A percentile compares a stretch with the other conserved stretches of the same genome.
phyloP scores from a whole-genome alignment of 1,140 invertebrate genomes.

The Saccostrea cuccullata region DNA sequence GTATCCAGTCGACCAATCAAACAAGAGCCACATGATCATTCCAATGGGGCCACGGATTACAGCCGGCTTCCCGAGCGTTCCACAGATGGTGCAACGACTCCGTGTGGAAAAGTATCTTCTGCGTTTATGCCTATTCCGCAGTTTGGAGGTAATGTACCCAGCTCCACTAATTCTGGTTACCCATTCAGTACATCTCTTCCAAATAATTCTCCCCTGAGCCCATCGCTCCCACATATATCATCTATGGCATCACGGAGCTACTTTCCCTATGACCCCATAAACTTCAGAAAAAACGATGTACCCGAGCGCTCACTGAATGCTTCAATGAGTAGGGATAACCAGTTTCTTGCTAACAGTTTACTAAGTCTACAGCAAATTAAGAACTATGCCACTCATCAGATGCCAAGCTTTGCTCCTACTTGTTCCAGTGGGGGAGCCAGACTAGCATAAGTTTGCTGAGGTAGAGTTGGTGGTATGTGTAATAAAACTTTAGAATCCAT shows the following conservation, averaged over 20 bases:
- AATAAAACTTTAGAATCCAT: slow-evolving; percentile 13
- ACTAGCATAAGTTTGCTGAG: not conserved
- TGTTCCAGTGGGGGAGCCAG: slow-evolving; percentile 24
- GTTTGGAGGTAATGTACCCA: slow-evolving; percentile 67
- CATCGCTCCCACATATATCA: slow-evolving; percentile 75
- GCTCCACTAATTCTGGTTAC: slow-evolving; percentile 62
- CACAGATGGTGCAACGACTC: slow-evolving; percentile 77
- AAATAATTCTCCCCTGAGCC: slow-evolving; percentile 65
- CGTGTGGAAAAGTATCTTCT: slow-evolving; percentile 67
- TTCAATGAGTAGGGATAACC: slow-evolving; percentile 76
- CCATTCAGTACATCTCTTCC: slow-evolving; percentile 39
- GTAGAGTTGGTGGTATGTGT: not conserved
- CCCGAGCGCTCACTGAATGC: slow-evolving; percentile 62
- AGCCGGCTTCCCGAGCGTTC: slow-evolving; percentile 71
- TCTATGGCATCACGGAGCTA: slow-evolving; percentile 81
- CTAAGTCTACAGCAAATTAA: slow-evolving; percentile 97
- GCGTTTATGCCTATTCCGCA: slow-evolving; percentile 75
- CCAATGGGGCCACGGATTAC: slow-evolving; percentile 64
- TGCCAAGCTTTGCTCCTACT: slow-evolving; percentile 67
- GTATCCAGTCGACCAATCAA: slow-evolving; percentile 72
- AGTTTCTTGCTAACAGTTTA: slow-evolving; percentile 90
- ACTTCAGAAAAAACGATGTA: slow-evolving; percentile 83
- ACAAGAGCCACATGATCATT: slow-evolving; percentile 75
- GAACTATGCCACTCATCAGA: slow-evolving; percentile 88
- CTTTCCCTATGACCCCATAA: slow-evolving; percentile 93